Percentiles rank a stretch among this genome's conserved stretches.
phyloP scores from a whole-genome alignment of 2,888 invertebrate species.

The Hofmannophila pseudospretella region DNA sequence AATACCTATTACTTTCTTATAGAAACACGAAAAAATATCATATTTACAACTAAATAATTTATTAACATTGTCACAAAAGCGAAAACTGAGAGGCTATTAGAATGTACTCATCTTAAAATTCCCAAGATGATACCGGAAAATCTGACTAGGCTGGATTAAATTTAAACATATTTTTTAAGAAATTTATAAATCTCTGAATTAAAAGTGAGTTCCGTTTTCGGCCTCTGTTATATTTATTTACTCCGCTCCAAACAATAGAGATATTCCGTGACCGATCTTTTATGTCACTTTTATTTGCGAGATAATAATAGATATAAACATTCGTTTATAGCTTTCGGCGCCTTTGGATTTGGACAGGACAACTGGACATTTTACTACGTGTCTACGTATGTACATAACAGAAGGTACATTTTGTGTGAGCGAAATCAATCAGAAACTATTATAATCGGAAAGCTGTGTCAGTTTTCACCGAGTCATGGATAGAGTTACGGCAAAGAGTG shows the following conservation, averaged over 20 bases:
- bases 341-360: constrained; percentile 4
- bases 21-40: no score
- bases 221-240: constrained; percentile 1
- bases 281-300: constrained; percentile 10
- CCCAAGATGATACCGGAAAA: constrained; percentile 1
- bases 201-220: neutral
- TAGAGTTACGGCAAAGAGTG: neutral
- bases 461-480: neutral
- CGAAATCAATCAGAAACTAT: no score
- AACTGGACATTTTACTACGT: no score
- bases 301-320: constrained; percentile 12
- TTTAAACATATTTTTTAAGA: neutral
- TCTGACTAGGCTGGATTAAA: constrained; percentile 2
- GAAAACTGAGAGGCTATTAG: neutral
- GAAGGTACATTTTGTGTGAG: constrained; percentile 1
- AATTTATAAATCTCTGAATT: neutral
- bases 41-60: neutral
- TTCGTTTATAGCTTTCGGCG: constrained; percentile 12
- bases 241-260: neutral
- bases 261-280: neutral
- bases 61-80: neutral
- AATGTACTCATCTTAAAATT: neutral
- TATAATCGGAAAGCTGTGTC: no score
- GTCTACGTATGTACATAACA: no score
- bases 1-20: no score